Percentiles rank a stretch among this genome's conserved stretches.
phyloP scores from a whole-genome alignment of 1,140 invertebrate species.

The Pseudomyrmex dendroicus region DNA sequence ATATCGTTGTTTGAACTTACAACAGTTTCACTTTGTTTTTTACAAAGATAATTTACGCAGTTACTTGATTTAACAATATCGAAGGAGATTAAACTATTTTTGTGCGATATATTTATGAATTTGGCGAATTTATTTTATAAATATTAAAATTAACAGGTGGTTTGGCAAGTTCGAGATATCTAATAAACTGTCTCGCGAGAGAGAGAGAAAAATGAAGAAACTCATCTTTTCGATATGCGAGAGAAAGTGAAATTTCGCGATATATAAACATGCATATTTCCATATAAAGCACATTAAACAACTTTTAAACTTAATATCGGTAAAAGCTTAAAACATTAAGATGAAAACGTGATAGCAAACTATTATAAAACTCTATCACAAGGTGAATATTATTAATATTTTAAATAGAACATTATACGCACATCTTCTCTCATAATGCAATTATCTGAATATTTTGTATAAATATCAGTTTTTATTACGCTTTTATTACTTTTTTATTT shows the following conservation, averaged over 20 bases:
- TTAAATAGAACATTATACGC: background rate
- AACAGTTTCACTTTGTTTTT: background rate
- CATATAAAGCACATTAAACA: conserved; percentile 1
- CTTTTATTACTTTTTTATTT: too few relatives aligned
- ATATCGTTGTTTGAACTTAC: background rate
- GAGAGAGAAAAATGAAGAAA: background rate
- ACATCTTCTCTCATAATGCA: too few relatives aligned
- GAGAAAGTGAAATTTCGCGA: conserved; percentile 47
- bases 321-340: background rate
- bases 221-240: conserved; percentile 16
- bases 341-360: background rate
- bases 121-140: background rate
- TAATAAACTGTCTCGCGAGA: background rate
- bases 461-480: background rate
- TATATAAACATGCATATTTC: conserved; percentile 18
- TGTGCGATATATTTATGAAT: background rate
- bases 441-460: background rate
- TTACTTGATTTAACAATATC: background rate
- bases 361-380: background rate
- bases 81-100: background rate
- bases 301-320: too few relatives aligned
- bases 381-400: conserved; percentile 9
- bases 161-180: conserved; percentile 27
- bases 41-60: background rate
- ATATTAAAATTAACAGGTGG: conserved; percentile 37